phyloP scores from a whole-genome alignment of 2,888 invertebrate genomes.

The Drosophila aldrichi region DNA sequence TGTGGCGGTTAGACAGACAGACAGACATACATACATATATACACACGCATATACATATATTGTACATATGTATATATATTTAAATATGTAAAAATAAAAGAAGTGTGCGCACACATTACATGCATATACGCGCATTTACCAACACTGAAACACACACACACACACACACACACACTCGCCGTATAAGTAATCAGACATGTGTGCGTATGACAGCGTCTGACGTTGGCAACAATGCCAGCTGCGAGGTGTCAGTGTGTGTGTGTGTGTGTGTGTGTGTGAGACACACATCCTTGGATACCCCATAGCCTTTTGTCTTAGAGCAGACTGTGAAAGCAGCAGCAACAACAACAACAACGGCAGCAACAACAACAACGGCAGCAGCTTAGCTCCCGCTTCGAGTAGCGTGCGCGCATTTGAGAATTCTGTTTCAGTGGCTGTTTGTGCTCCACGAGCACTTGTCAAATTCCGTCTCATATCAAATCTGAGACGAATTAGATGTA shows the following conservation, averaged over 20 bases:
- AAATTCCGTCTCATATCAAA: conserved; percentile 54
- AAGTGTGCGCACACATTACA: conserved; percentile 12
- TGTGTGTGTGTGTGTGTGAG: not conserved
- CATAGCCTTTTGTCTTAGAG: conserved; percentile 42
- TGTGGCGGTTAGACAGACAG: conserved; percentile 37
- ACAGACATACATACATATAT: conserved; percentile 5
- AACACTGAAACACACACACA: conserved; percentile 13
- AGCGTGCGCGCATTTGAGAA: conserved; percentile 21
- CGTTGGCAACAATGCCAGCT: conserved; percentile 42
- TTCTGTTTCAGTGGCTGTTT: conserved; percentile 20
- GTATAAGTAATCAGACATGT: conserved; percentile 31
- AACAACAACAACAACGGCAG: not conserved
- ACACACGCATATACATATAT: not conserved
- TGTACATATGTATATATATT: not conserved
- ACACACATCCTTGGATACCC: conserved; percentile 33
- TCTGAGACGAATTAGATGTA: conserved; percentile 52
- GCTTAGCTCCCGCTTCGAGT: not conserved
- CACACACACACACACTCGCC: not conserved
- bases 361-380: not conserved
- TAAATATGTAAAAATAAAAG: conserved; percentile 9
- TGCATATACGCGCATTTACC: conserved; percentile 23
- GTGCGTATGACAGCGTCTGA: conserved; percentile 54
- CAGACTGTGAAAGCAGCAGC: conserved; percentile 17
- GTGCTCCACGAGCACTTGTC: conserved; percentile 43
- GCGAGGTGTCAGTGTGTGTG: not conserved